phyloP scores from a whole-genome alignment of 2,888 invertebrate genomes.

The Pegoplata infirma region DNA sequence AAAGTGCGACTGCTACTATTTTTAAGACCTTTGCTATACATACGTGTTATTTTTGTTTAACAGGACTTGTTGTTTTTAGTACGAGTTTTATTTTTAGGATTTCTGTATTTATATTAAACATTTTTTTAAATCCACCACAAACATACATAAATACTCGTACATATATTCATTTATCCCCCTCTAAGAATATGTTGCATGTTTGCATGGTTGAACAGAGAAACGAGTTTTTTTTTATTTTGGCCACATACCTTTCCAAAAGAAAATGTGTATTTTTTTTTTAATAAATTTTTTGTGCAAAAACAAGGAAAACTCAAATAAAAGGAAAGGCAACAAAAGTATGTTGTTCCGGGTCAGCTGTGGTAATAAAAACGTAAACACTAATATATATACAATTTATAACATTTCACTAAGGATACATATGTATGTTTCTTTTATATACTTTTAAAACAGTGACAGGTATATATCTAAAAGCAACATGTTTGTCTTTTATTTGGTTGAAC shows the following conservation, averaged over 20 bases:
- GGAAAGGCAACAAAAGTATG: slow-evolving; percentile 15
- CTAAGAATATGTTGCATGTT: slow-evolving; percentile 17
- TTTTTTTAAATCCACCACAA: background rate
- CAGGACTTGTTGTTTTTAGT: background rate
- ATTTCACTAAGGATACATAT: slow-evolving; percentile 3
- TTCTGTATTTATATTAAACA: background rate
- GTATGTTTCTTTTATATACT: no score
- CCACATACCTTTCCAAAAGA: slow-evolving; percentile 27
- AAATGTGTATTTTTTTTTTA: slow-evolving; percentile 6
- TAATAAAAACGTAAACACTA: slow-evolving; percentile 59
- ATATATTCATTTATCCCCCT: no score
- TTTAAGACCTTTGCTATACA: background rate
- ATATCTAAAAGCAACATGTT: no score
- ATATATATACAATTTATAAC: slow-evolving; percentile 54
- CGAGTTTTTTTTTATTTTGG: background rate
- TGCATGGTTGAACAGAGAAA: slow-evolving; percentile 5
- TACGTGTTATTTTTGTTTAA: background rate
- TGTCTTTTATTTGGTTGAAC: no score
- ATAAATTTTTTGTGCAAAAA: slow-evolving; percentile 6
- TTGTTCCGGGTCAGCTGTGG: slow-evolving; percentile 41
- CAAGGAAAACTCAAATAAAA: background rate
- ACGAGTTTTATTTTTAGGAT: background rate
- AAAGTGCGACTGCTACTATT: no score
- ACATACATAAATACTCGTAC: no score
- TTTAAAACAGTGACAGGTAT: no score